Conservation (phyloP, 2,888 invertebrate species). For the Abrostola tripartita region DNA sequence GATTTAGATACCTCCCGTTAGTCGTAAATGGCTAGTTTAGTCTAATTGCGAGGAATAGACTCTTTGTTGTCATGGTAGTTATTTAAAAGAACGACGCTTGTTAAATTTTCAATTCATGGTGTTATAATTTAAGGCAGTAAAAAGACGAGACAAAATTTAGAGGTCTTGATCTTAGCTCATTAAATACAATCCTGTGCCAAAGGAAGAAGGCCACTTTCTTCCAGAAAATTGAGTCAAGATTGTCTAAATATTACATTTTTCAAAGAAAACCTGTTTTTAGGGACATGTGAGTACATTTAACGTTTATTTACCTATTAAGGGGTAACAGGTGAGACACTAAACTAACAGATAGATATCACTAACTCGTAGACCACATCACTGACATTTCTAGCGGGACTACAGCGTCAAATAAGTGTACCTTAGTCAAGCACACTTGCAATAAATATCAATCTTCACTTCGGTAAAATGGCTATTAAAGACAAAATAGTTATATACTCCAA, state of each 20-base stretch:
- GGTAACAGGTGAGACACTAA: not conserved
- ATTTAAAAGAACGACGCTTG: too few relatives aligned
- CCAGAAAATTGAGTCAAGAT: not conserved
- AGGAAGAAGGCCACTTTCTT: not conserved
- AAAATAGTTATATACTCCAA: constrained; percentile 44
- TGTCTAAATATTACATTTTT: too few relatives aligned
- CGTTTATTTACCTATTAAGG: not conserved
- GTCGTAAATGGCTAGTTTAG: constrained; percentile 7
- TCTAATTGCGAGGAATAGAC: constrained; percentile 7
- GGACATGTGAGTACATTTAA: too few relatives aligned
- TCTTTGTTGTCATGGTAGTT: not conserved
- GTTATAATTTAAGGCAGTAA: too few relatives aligned
- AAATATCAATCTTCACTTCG: constrained; percentile 31
- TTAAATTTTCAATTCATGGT: too few relatives aligned
- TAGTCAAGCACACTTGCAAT: constrained; percentile 6
- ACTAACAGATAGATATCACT: not conserved
- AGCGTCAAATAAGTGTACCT: not conserved
- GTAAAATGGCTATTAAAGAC: constrained; percentile 30
- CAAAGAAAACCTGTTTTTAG: too few relatives aligned
- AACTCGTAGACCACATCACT: not conserved
- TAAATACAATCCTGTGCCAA: too few relatives aligned
- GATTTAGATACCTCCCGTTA: not conserved
- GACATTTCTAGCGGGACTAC: not conserved
- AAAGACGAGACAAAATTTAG: too few relatives aligned
- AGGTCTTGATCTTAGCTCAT: too few relatives aligned